A percentile compares a stretch with the other conserved stretches of the same genome.
These are phyloP conservation scores for Dendropsophus ebraccatus DNA, from an alignment of 2,113 vertebrate species.

Conservation along the genomic window DNA sequence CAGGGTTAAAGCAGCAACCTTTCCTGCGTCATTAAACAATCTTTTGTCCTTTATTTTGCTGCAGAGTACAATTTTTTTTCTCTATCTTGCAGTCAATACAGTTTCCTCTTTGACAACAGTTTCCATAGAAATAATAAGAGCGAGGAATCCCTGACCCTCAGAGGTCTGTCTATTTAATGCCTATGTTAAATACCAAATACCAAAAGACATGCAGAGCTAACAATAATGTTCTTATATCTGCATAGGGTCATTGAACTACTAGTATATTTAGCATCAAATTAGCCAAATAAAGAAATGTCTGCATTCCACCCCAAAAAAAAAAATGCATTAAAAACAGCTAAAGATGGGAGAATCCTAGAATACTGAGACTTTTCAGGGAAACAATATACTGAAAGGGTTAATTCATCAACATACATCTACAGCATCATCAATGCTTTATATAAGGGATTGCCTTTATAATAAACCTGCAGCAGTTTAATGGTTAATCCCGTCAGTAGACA, in stretches of 20 bases:
- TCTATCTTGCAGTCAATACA: constrained; percentile 27
- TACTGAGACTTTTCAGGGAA: not conserved
- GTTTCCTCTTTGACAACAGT: constrained; percentile 38
- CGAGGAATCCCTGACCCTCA: constrained; percentile 37
- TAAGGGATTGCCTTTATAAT: not conserved
- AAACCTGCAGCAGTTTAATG: not conserved
- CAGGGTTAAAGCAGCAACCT: constrained; percentile 31
- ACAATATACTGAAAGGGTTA: not conserved
- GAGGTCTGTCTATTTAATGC: not conserved
- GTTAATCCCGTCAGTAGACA: not conserved
- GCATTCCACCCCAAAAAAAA: not conserved
- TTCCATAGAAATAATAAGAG: constrained; percentile 51
- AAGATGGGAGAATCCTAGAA: not conserved
- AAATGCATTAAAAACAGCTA: not conserved
- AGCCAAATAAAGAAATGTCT: not conserved
- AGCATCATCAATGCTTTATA: no score
- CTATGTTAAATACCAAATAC: constrained; percentile 3
- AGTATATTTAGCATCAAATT: not conserved
- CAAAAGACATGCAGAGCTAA: not conserved
- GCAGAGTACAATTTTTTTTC: constrained; percentile 45
- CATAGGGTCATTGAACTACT: not conserved
- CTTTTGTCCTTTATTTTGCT: constrained; percentile 46
- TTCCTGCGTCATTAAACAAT: constrained; percentile 49
- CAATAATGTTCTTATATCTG: not conserved
- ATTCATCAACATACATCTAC: not conserved